Base-by-base conservation (phyloP, 2,797 vertebrate genomes). In the Pangasius sanitwongsei region DNA sequence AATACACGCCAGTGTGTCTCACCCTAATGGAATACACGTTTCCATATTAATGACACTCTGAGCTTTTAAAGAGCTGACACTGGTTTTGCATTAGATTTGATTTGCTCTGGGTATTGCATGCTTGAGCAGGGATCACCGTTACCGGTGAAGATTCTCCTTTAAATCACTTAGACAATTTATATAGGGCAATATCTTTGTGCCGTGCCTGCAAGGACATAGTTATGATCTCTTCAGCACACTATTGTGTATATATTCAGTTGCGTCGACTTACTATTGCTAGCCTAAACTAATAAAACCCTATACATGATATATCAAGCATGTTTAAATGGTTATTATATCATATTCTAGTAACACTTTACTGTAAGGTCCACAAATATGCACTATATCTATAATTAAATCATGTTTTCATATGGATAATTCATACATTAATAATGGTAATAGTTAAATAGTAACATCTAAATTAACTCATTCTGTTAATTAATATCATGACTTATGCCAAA, bases 1-100 rank as follows among this genome's bases (percentile, higher is more conserved):
- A 90, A 75, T 91, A 88, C 92, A 92, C 92, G 94, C 81, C 53
- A 63, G 90, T 89, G 92, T 90, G 89, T 92, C 89, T 94, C 93
- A 94, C 93, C 93, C 93, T 91, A 90, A 91, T 94, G 91, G 88
- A 87, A 92, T 92, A 84, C 88, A 88, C 41, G 72, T 86, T 90
- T 91, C 89, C 89, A 81, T 93, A 94, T 92, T 94, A 91, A 93
- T 94, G 94, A 94, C 93, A 90, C 94, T 90, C 92, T 89, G 89
- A 90, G 92, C 92, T 91, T 93, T 94, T 89, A 93, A 91, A 92
- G 90, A 94, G 93, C 92, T 95, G 94, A 92, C 93, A 92, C 89
- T 90, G 92, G 93, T 94, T 96, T 94, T 94, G 93, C 94, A 96
- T 96, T 94, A 95, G 94, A 94, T 94, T 94, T 75, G 91, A 94